Conservation (phyloP, 2,113 vertebrate genomes). For the Hippocampus barbouri region DNA sequence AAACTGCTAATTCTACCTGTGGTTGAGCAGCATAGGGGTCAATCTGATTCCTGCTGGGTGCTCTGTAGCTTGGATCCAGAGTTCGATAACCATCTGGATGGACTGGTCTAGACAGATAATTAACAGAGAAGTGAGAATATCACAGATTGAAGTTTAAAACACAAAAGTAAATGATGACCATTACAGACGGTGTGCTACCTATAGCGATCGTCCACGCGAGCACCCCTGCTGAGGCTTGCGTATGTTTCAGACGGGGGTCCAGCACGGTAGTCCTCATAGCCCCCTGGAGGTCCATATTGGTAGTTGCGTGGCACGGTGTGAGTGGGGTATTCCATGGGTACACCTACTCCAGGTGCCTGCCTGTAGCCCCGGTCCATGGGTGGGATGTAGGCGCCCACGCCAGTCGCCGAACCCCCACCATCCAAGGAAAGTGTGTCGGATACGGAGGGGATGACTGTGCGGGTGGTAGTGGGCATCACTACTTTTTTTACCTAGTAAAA, state of each 20-base stretch:
- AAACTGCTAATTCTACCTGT: constrained; percentile 41
- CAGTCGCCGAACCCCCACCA: constrained; percentile 73
- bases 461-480: constrained; percentile 87
- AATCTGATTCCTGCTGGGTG: constrained; percentile 81
- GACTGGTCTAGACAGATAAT: constrained; percentile 51
- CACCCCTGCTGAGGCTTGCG: constrained; percentile 82
- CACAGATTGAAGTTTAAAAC: not conserved
- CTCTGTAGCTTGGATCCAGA: constrained; percentile 80
- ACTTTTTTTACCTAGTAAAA: constrained; percentile 84
- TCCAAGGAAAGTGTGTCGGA: constrained; percentile 75
- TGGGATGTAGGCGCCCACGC: constrained; percentile 72
- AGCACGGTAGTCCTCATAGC: constrained; percentile 76
- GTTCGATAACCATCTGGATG: constrained; percentile 74
- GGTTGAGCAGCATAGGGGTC: constrained; percentile 92
- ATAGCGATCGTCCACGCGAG: constrained; percentile 86
- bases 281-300: constrained; percentile 80
- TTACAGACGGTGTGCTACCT: constrained; percentile 53
- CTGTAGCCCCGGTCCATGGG: constrained; percentile 83
- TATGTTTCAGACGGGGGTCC: constrained; percentile 78
- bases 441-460: constrained; percentile 80
- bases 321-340: constrained; percentile 79
- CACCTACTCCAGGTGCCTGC: constrained; percentile 51
- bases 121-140: not conserved
- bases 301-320: constrained; percentile 90
- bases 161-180: not conserved